phyloP scores from a whole-genome alignment of 1,140 invertebrate species.

The Meloidogyne exigua region DNA sequence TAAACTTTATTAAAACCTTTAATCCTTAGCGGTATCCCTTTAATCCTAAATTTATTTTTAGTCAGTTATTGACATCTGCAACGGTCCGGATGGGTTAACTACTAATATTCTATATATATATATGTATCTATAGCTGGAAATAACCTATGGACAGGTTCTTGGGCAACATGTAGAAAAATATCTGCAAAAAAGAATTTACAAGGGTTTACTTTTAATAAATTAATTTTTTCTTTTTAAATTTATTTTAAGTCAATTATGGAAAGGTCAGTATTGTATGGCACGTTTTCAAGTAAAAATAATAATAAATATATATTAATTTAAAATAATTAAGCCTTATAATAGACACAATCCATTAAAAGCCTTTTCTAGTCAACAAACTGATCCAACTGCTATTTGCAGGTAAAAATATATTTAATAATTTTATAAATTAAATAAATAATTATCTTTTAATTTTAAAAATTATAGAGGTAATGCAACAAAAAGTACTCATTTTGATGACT shows the following conservation, averaged over 20 bases:
- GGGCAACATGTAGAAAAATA: slow-evolving; percentile 60
- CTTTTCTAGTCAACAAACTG: slow-evolving; percentile 38
- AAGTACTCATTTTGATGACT: slow-evolving; percentile 34
- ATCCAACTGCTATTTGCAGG: slow-evolving; percentile 47
- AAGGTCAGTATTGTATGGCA: slow-evolving; percentile 61
- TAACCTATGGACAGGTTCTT: slow-evolving; percentile 62
- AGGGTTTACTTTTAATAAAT: slow-evolving; percentile 42
- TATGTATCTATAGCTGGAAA: slow-evolving; percentile 34
- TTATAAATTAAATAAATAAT: too few relatives aligned
- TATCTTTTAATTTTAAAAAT: too few relatives aligned
- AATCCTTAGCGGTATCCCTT: too few relatives aligned
- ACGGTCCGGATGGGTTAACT: too few relatives aligned
- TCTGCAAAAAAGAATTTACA: slow-evolving; percentile 56
- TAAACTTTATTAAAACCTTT: too few relatives aligned
- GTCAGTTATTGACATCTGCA: too few relatives aligned
- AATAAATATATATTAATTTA: background rate
- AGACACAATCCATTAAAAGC: slow-evolving; percentile 60
- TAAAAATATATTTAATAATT: too few relatives aligned
- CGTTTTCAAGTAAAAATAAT: slow-evolving; percentile 40
- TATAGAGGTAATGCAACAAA: slow-evolving; percentile 32
- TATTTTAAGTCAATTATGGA: slow-evolving; percentile 54
- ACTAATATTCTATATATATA: too few relatives aligned
- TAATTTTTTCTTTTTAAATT: background rate
- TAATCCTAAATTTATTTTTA: too few relatives aligned
- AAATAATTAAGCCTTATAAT: slow-evolving; percentile 53